Percentiles rank a stretch among this genome's conserved stretches.
These are phyloP conservation scores for Plutomurus gul DNA, from an alignment of 1,140 invertebrate genomes.

Conservation along the genomic window DNA sequence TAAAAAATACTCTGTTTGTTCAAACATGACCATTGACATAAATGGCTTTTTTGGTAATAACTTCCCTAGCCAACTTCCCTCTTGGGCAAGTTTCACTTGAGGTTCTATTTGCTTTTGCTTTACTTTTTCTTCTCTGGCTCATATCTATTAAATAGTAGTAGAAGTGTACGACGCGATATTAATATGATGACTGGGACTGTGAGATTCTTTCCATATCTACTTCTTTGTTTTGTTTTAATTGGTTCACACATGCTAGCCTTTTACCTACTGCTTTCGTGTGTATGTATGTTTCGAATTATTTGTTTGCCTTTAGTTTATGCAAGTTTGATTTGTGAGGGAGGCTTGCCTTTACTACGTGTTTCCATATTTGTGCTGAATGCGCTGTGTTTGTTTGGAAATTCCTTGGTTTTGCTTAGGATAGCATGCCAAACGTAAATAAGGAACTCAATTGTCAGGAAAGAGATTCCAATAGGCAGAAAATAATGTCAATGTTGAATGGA, in stretches of 20 bases:
- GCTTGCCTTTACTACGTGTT: background rate
- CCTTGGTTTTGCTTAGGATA: background rate
- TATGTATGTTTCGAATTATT: background rate
- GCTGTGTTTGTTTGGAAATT: background rate
- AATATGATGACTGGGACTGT: too few species aligned
- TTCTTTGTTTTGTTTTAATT: background rate
- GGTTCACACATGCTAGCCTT: constrained; percentile 16
- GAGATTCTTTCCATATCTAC: too few species aligned
- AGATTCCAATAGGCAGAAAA: background rate
- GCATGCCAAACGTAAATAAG: constrained; percentile 5
- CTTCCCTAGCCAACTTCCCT: constrained; percentile 1
- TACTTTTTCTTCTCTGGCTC: background rate
- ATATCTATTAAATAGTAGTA: background rate
- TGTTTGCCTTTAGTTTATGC: background rate
- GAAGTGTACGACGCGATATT: background rate
- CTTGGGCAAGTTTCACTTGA: constrained; percentile 8
- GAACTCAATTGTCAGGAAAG: background rate
- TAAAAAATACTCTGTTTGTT: constrained; percentile 6
- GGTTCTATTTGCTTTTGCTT: background rate
- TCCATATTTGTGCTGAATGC: background rate
- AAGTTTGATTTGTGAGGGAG: background rate
- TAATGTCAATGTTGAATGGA: constrained; percentile 28
- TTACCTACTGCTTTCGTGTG: background rate
- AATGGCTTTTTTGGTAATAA: constrained; percentile 30
- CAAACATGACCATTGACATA: constrained; percentile 17